Conservation (phyloP, 2,888 invertebrate genomes). For the Folsomia manolachei region DNA sequence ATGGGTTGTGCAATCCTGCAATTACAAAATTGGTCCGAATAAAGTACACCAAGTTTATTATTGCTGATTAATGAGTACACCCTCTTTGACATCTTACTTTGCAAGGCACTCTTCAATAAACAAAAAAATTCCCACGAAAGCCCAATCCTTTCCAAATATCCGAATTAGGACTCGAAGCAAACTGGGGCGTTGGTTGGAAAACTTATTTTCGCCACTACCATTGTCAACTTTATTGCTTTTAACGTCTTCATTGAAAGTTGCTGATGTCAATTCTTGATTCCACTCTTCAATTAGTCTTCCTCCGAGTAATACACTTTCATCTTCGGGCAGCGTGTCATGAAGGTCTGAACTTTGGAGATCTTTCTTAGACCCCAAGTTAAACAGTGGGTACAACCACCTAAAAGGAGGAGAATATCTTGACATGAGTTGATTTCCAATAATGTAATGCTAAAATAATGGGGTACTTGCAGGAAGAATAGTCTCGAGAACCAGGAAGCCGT, state of each 20-base stretch:
- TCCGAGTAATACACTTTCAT: slow-evolving; percentile 10
- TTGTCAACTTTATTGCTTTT: not conserved
- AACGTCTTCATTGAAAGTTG: not conserved
- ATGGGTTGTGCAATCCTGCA: slow-evolving; percentile 17
- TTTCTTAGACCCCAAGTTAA: slow-evolving; percentile 16
- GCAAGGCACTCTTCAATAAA: slow-evolving; percentile 26
- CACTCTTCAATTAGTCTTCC: slow-evolving; percentile 12
- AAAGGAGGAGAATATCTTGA: no score
- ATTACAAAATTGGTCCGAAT: no score
- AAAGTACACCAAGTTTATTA: not conserved
- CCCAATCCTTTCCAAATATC: slow-evolving; percentile 12
- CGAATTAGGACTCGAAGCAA: not conserved
- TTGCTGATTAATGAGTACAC: no score
- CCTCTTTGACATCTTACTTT: slow-evolving; percentile 8
- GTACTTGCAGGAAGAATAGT: slow-evolving; percentile 13
- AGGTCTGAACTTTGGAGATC: slow-evolving; percentile 18
- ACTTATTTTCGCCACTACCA: not conserved
- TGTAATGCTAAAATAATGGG: not conserved
- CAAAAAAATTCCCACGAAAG: slow-evolving; percentile 3
- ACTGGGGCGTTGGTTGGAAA: slow-evolving; percentile 1
- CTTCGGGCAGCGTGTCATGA: not conserved
- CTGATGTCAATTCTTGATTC: slow-evolving; percentile 7
- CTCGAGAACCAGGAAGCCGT: slow-evolving; percentile 5
- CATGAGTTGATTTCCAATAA: not conserved
- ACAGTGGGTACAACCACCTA: slow-evolving; percentile 24